Percentiles rank a stretch among this genome's conserved stretches.
Evolutionary conservation across 2,888 invertebrate genomes (phyloP).

Genomic region (Euphydryas editha): DNA sequence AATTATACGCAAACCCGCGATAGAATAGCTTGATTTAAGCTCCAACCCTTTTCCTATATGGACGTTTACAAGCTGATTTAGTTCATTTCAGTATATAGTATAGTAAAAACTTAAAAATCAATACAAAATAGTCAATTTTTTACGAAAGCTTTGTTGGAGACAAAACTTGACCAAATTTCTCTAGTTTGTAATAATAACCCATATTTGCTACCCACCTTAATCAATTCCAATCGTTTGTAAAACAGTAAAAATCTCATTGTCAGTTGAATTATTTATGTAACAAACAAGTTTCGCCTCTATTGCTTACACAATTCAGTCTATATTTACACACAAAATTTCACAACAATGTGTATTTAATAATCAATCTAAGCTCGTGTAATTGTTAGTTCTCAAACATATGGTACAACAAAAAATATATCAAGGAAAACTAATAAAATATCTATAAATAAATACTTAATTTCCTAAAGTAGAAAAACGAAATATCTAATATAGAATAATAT

Average conservation of each 20-base stretch:
- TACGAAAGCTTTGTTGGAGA: neutral
- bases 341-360: conserved; percentile 26
- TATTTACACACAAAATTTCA: conserved; percentile 15
- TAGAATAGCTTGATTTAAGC: no score
- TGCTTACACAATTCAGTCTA: conserved; percentile 11
- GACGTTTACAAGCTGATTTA: no score
- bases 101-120: no score
- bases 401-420: conserved; percentile 10
- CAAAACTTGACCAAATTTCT: conserved; percentile 18
- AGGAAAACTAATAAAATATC: conserved; percentile 9
- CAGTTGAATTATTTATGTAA: conserved; percentile 22
- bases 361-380: conserved; percentile 24
- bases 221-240: conserved; percentile 34
- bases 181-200: conserved; percentile 28
- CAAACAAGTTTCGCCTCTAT: conserved; percentile 19
- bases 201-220: conserved; percentile 38
- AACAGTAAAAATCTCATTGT: conserved; percentile 29
- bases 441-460: neutral
- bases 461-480: neutral
- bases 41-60: no score
- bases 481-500: no score
- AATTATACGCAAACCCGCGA: no score
- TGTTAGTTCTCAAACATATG: conserved; percentile 24
- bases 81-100: no score
- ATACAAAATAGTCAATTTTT: no score